Percentiles rank a stretch among this genome's conserved stretches.
Evolutionary conservation across 2,113 vertebrate genomes (phyloP).

Genomic region (Labeo rohita): DNA sequence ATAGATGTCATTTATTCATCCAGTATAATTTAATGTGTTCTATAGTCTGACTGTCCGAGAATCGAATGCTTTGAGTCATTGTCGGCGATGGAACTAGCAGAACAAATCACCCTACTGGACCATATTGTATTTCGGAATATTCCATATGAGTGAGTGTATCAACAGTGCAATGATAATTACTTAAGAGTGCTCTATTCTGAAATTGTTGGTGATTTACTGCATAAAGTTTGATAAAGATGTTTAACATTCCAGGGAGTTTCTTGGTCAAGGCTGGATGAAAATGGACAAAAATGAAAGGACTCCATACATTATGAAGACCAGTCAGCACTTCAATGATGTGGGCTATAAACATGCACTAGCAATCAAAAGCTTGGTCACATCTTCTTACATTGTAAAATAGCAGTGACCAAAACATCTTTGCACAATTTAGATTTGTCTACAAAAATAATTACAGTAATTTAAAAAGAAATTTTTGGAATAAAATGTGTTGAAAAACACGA

Average conservation of each 20-base stretch:
- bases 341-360: conserved; percentile 48
- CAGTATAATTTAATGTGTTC: background rate
- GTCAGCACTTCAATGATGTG: conserved; percentile 89
- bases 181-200: background rate
- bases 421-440: too few species aligned
- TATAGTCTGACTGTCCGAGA: conserved; percentile 84
- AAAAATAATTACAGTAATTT: too few species aligned
- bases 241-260: conserved; percentile 80
- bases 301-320: conserved; percentile 89
- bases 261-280: conserved; percentile 92
- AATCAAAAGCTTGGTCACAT: too few species aligned
- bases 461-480: too few species aligned
- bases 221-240: background rate
- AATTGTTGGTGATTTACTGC: background rate
- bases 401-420: too few species aligned
- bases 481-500: too few species aligned
- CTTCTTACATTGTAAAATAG: too few species aligned
- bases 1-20: background rate
- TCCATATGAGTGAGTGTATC: conserved; percentile 89
- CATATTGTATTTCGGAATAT: conserved; percentile 95
- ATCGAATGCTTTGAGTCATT: conserved; percentile 92
- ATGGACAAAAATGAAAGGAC: conserved; percentile 85
- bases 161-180: background rate
- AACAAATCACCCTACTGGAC: conserved; percentile 96
- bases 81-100: conserved; percentile 95